Percentiles rank a stretch among this genome's conserved stretches.
phyloP scores from a whole-genome alignment of 2,888 invertebrate species.

The Ptycholaimellus sp. region DNA sequence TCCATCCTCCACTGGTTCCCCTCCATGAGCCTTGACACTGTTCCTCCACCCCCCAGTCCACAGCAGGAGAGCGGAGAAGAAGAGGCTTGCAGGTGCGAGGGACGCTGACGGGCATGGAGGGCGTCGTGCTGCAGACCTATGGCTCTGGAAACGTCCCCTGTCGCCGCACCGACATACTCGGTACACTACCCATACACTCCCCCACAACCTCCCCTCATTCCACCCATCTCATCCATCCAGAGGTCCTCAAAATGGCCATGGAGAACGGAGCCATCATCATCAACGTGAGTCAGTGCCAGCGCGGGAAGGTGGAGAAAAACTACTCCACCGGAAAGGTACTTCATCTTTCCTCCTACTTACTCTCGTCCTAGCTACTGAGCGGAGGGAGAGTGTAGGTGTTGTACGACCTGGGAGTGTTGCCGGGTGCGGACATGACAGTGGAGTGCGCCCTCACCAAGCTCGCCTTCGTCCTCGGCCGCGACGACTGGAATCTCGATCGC shows the following conservation, averaged over 20 bases:
- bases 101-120: conserved; percentile 45
- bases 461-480: conserved; percentile 59
- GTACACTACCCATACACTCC: conserved; percentile 27
- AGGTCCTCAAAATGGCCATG: conserved; percentile 16
- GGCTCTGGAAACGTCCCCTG: conserved; percentile 78
- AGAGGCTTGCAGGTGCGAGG: conserved; percentile 30
- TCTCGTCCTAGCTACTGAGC: too few relatives aligned
- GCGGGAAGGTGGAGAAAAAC: conserved; percentile 50
- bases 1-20: conserved; percentile 42
- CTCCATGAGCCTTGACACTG: conserved; percentile 55
- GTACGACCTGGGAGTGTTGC: conserved; percentile 45
- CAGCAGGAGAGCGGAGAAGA: too few relatives aligned
- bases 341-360: too few relatives aligned
- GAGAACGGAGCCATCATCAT: conserved; percentile 53
- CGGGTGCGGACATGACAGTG: conserved; percentile 67
- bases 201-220: neutral
- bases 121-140: conserved; percentile 69
- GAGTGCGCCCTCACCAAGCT: conserved; percentile 79
- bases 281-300: conserved; percentile 68
- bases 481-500: conserved; percentile 27
- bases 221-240: conserved; percentile 1
- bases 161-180: conserved; percentile 51
- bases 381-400: too few relatives aligned
- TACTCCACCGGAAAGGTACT: conserved; percentile 64
- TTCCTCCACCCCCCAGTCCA: too few relatives aligned